phyloP scores from a whole-genome alignment of 1,140 invertebrate species.

The Trachymyrmex cornetzi region DNA sequence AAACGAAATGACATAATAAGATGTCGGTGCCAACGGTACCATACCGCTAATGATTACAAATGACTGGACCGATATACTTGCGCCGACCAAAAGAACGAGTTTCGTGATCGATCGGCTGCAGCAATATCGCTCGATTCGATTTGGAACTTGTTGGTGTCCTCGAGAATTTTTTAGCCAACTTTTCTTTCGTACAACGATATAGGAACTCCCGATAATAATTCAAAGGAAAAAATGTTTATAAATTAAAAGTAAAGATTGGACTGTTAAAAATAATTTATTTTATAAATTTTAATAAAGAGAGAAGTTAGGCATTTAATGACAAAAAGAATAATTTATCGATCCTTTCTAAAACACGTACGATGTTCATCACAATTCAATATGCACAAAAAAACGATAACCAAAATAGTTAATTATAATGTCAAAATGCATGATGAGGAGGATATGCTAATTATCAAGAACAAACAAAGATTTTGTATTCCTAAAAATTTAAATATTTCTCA shows the following conservation, averaged over 20 bases:
- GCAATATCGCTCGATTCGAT: constrained; percentile 74
- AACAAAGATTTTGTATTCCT: constrained; percentile 45
- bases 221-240: background rate
- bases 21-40: constrained; percentile 76
- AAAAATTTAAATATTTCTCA: constrained; percentile 66
- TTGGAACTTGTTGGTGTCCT: constrained; percentile 56
- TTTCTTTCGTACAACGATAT: background rate
- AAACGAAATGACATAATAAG: constrained; percentile 81
- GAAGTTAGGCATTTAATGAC: background rate
- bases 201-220: background rate
- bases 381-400: constrained; percentile 28
- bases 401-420: constrained; percentile 11
- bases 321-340: constrained; percentile 5
- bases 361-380: background rate
- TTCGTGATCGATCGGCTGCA: constrained; percentile 72
- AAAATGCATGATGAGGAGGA: background rate
- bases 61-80: constrained; percentile 70
- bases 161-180: constrained; percentile 53
- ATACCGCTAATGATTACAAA: constrained; percentile 83
- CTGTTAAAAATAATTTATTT: background rate
- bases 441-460: constrained; percentile 27
- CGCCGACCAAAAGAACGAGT: constrained; percentile 69
- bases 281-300: background rate
- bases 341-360: background rate
- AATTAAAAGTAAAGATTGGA: background rate